A percentile compares a stretch with the other conserved stretches of the same genome.
These are phyloP conservation scores for Drosophila malerkotliana DNA, from an alignment of 1,140 invertebrate genomes.

Conservation along the genomic window DNA sequence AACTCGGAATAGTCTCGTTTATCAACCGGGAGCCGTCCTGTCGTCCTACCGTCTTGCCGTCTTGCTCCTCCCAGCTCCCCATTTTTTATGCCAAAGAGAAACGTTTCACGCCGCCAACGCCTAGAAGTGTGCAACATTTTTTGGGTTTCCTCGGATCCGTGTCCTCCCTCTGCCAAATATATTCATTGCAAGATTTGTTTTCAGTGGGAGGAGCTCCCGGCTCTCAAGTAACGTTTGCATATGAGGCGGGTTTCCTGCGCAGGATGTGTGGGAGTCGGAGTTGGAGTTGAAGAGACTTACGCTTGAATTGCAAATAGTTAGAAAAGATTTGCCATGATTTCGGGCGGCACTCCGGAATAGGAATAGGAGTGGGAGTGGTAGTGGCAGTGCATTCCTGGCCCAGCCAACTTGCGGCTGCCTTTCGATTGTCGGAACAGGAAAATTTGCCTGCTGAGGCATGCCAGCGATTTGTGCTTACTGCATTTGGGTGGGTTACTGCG, in stretches of 20 bases:
- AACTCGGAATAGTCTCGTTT: conserved; percentile 67
- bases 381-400: conserved; percentile 41
- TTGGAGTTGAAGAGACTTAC: conserved; percentile 60
- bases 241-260: conserved; percentile 35
- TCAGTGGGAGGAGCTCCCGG: conserved; percentile 6
- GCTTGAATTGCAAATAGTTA: conserved; percentile 82
- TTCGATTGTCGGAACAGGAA: conserved; percentile 48
- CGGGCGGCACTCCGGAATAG: conserved; percentile 39
- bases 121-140: conserved; percentile 64
- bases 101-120: conserved; percentile 72
- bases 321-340: conserved; percentile 79
- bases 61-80: conserved; percentile 1
- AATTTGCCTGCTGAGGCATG: conserved; percentile 54
- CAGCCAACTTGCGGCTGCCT: conserved; percentile 42
- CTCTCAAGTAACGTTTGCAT: conserved; percentile 55
- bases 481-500: conserved; percentile 64
- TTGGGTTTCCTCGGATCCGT: conserved; percentile 13
- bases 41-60: not conserved
- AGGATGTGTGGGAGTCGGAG: conserved; percentile 14
- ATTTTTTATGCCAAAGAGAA: conserved; percentile 48
- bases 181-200: conserved; percentile 78
- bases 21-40: conserved; percentile 50
- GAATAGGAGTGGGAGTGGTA: too few species aligned
- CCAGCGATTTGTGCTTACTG: conserved; percentile 77
- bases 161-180: conserved; percentile 62